Percentiles rank a stretch among this genome's conserved stretches.
phyloP scores from a whole-genome alignment of 2,113 vertebrate species.

The Pangasianodon hypophthalmus region DNA sequence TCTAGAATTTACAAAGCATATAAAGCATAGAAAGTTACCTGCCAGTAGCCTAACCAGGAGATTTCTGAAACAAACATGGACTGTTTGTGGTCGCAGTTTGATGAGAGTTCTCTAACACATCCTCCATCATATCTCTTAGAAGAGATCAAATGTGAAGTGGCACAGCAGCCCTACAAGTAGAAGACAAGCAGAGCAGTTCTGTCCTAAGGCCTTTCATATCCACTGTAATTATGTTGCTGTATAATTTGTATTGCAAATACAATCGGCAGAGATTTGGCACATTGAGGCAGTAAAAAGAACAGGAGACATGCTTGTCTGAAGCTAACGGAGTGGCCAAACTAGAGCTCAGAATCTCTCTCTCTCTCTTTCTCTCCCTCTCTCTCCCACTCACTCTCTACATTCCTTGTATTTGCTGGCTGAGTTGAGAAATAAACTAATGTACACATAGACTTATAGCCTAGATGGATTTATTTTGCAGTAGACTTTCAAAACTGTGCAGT shows the following conservation, averaged over 20 bases:
- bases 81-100: neutral
- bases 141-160: constrained; percentile 38
- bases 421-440: neutral
- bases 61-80: neutral
- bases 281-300: neutral
- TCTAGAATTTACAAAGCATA: neutral
- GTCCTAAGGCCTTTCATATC: constrained; percentile 30
- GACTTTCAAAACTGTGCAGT: neutral
- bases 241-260: constrained; percentile 16
- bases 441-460: neutral
- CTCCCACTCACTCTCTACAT: neutral
- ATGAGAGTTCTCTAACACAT: neutral
- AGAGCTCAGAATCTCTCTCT: neutral
- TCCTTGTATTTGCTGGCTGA: neutral
- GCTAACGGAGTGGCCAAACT: neutral
- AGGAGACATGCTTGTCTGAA: neutral
- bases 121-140: neutral
- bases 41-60: neutral
- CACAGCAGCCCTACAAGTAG: constrained; percentile 9
- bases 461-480: neutral
- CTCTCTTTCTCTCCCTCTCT: neutral
- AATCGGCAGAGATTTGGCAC: neutral
- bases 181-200: constrained; percentile 8
- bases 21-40: neutral
- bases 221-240: constrained; percentile 30